phyloP scores from a whole-genome alignment of 1,140 invertebrate genomes.

The Yoshiicerus persimilis region DNA sequence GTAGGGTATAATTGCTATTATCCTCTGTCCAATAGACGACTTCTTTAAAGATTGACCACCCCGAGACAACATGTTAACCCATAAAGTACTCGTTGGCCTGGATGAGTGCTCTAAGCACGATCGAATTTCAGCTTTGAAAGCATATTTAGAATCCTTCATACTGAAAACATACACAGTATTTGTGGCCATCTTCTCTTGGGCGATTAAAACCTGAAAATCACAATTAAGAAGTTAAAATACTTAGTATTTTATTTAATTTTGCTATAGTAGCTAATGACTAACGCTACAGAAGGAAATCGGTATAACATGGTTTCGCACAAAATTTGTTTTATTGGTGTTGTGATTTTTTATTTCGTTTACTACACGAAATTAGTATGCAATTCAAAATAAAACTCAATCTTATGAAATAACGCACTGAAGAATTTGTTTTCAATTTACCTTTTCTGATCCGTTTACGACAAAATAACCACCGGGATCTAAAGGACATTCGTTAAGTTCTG shows the following conservation, averaged over 20 bases:
- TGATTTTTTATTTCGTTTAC: too few relatives aligned
- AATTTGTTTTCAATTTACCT: conserved; percentile 64
- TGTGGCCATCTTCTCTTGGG: conserved; percentile 99
- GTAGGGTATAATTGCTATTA: conserved; percentile 96
- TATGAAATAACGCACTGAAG: too few relatives aligned
- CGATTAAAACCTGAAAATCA: conserved; percentile 74
- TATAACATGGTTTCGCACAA: too few relatives aligned
- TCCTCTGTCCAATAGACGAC: conserved; percentile 95
- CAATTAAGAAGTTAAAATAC: conserved; percentile 4
- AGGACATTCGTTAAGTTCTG: conserved; percentile 98
- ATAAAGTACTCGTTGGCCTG: conserved; percentile 92
- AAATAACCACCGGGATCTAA: conserved; percentile 97
- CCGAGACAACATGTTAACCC: conserved; percentile 99
- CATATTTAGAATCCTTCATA: conserved; percentile 98
- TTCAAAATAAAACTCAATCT: too few relatives aligned
- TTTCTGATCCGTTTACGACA: conserved; percentile 94
- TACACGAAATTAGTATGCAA: too few relatives aligned
- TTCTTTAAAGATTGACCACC: conserved; percentile 94
- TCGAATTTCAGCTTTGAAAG: conserved; percentile 94
- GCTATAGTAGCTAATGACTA: not conserved
- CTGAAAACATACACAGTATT: conserved; percentile 99
- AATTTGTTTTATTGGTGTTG: too few relatives aligned
- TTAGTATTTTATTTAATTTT: not conserved
- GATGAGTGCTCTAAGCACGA: conserved; percentile 91
- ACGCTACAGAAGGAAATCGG: too few relatives aligned